These are phyloP conservation scores for Rhynchophorus ferrugineus DNA, from an alignment of 1,140 invertebrate genomes.

Conservation along the genomic window DNA sequence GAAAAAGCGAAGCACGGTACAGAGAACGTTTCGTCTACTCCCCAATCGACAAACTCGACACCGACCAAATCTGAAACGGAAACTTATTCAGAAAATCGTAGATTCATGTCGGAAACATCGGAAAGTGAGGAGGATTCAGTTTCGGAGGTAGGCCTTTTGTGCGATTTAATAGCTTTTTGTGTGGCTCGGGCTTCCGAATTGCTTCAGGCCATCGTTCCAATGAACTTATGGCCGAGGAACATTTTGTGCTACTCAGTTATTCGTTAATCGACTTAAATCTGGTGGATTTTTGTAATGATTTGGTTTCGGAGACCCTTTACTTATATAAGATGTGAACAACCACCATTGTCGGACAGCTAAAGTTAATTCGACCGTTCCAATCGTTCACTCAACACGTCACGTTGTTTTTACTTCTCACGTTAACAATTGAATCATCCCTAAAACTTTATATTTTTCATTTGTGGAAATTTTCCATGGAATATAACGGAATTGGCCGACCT, in stretches of 20 bases:
- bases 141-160: conserved; percentile 66
- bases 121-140: conserved; percentile 89
- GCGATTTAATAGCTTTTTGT: neutral
- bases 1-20: conserved; percentile 56
- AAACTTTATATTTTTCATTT: too few relatives aligned
- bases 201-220: conserved; percentile 38
- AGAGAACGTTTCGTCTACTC: conserved; percentile 52
- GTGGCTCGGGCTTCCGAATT: conserved; percentile 6
- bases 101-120: conserved; percentile 81
- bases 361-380: conserved; percentile 15
- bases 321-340: conserved; percentile 18
- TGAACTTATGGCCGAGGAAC: conserved; percentile 40
- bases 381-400: conserved; percentile 22
- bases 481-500: neutral
- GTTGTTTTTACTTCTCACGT: conserved; percentile 17
- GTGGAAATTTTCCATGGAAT: neutral
- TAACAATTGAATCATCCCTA: conserved; percentile 20
- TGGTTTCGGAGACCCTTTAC: neutral
- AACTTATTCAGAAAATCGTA: conserved; percentile 68
- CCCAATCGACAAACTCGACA: conserved; percentile 54
- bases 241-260: conserved; percentile 38
- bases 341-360: conserved; percentile 15
- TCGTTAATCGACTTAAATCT: conserved; percentile 29
- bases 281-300: conserved; percentile 9
- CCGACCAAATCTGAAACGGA: conserved; percentile 71